Base-by-base conservation (phyloP, 2,888 invertebrate genomes). In the Volucella zonaria region DNA sequence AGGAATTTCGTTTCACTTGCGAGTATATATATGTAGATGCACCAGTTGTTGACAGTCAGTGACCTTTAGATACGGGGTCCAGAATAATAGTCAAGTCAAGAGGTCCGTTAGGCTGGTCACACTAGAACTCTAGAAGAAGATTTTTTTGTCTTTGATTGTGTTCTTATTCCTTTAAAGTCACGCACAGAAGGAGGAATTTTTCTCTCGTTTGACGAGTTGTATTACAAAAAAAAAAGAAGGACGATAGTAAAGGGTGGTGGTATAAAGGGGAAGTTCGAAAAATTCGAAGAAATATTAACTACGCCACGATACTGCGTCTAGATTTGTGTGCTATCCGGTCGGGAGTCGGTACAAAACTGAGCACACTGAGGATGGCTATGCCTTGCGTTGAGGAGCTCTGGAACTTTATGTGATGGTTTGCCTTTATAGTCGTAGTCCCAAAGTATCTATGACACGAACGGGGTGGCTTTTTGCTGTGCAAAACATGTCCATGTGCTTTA, bases 291-390 rank as follows among this genome's bases (percentile, higher is more conserved):
- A 76, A 61, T 73, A 31, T 31, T 31, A 71, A 68, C 71, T 54
- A 77, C 73, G 73, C 45, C 73, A 43, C 67, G 61, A 64, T 18
- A 73, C 81, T 68, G 43, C 31, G 43, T 15, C 52, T 67, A 62
- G 31, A 31, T 73, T 77, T 62, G 42, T 77, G 85, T 85, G 73
- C 73, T 85, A 73, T 81, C 81, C 81, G 56, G 59, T 71, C 73
- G 81, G 81, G 81, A 81, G 85, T 85, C 81, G 73, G 76, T 81
- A 85, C 45, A 77, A 85, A 85, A 85, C 85, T 85, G 81, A 85
- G 61, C 73, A 77, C 58, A 85, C 85, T 85, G 81, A 85, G 61
- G 76, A 77, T 62, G 76, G 14, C 85, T 68, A 70, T 11, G 40
- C 49, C 67, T 51, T 54, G 71, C 56, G 10, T 42, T 74, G 54